Percentiles rank a stretch among this genome's conserved stretches.
Conservation (phyloP, 2,113 vertebrate species). For the Rhinopomastus cyanomelas region DNA sequence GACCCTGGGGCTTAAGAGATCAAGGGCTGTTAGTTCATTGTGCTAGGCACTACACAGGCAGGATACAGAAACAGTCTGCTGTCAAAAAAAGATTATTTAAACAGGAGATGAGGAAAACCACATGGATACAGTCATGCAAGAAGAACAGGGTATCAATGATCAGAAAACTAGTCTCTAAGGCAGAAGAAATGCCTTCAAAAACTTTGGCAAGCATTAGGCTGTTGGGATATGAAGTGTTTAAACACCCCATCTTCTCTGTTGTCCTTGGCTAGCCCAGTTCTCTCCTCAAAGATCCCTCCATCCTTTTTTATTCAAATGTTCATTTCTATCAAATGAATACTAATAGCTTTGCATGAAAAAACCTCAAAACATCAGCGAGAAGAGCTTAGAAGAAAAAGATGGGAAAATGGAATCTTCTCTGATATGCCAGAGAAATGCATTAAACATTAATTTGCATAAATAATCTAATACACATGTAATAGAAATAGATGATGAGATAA, state of each 20-base stretch:
- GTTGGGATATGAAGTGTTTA: not conserved
- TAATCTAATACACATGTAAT: not conserved
- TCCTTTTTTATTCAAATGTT: not conserved
- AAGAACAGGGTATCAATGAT: conserved; percentile 18
- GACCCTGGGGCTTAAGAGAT: not conserved
- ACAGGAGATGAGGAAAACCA: not conserved
- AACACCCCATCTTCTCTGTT: not conserved
- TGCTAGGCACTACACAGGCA: not conserved
- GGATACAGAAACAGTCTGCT: not conserved
- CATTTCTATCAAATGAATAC: not conserved
- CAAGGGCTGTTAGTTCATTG: not conserved
- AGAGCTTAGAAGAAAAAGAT: not conserved
- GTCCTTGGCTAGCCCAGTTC: not conserved
- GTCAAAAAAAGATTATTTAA: not conserved
- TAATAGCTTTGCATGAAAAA: not conserved
- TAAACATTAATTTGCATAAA: not conserved
- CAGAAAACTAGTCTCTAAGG: not conserved
- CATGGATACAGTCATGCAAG: not conserved
- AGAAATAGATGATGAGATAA: not conserved
- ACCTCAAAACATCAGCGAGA: not conserved
- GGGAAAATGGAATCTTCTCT: not conserved
- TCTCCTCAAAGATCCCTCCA: not conserved
- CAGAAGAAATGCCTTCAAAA: conserved; percentile 19
- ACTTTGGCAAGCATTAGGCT: not conserved
- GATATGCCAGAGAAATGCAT: not conserved